phyloP scores from a whole-genome alignment of 2,888 invertebrate genomes.

The Crossocerus cetratus region DNA sequence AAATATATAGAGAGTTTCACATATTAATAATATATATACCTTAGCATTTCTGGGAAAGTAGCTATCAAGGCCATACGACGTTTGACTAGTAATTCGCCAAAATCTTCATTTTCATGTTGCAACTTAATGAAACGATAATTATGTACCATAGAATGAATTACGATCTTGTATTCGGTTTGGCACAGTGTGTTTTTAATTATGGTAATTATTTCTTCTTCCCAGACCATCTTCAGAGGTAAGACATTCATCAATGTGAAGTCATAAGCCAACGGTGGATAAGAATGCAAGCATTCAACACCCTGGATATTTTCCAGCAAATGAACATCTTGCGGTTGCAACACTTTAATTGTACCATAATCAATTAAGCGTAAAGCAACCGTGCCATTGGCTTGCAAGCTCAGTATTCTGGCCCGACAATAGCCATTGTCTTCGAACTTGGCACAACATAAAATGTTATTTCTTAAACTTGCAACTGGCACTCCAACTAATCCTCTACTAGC shows the following conservation, averaged over 20 bases:
- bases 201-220: conserved; percentile 79
- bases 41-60: conserved; percentile 56
- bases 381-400: conserved; percentile 78
- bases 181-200: conserved; percentile 75
- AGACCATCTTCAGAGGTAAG: conserved; percentile 78
- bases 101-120: conserved; percentile 57
- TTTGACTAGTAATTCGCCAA: conserved; percentile 59
- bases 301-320: conserved; percentile 80
- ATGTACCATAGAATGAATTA: conserved; percentile 44
- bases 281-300: conserved; percentile 74
- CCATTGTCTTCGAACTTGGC: conserved; percentile 83
- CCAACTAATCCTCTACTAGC: conserved; percentile 74
- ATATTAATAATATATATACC: conserved; percentile 49
- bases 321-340: conserved; percentile 80
- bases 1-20: neutral
- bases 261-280: conserved; percentile 80
- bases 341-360: conserved; percentile 83
- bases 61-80: conserved; percentile 59
- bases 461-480: conserved; percentile 66
- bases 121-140: conserved; percentile 62
- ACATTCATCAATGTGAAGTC: conserved; percentile 81
- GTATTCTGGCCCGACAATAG: conserved; percentile 83
- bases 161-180: conserved; percentile 74
- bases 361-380: conserved; percentile 83
- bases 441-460: conserved; percentile 80